These are phyloP conservation scores for Cephalopachus bancanus DNA, from an alignment of 2,797 vertebrate species.

Conservation along the genomic window DNA sequence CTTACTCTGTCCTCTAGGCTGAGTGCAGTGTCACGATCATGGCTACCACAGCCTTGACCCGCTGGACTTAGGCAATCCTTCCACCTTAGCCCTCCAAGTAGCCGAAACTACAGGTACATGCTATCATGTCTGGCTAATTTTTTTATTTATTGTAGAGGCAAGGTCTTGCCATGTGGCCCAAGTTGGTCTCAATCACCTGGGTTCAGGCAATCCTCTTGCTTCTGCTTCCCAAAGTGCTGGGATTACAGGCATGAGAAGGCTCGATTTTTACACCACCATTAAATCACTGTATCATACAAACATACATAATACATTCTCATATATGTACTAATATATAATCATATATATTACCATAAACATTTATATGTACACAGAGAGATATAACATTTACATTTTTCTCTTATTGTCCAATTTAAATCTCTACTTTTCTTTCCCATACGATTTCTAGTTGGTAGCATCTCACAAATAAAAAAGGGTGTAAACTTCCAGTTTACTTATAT, in stretches of 20 bases:
- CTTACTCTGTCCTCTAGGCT: too few relatives aligned
- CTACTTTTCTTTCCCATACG: constrained; percentile 46
- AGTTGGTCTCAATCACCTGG: too few relatives aligned
- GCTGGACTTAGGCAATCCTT: too few relatives aligned
- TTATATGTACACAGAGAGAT: constrained; percentile 3
- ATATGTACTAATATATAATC: neutral
- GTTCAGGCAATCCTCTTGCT: too few relatives aligned
- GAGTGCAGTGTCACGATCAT: too few relatives aligned
- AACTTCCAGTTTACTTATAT: constrained; percentile 30
- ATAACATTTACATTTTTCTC: constrained; percentile 27
- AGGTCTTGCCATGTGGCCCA: too few relatives aligned
- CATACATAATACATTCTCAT: neutral
- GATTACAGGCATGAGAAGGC: neutral
- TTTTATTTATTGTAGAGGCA: too few relatives aligned
- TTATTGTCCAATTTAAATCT: constrained; percentile 31
- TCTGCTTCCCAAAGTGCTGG: too few relatives aligned
- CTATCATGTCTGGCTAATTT: too few relatives aligned
- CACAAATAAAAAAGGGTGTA: constrained; percentile 64
- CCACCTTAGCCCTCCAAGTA: too few relatives aligned
- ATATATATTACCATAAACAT: neutral
- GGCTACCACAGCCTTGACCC: too few relatives aligned
- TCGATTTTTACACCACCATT: constrained; percentile 26
- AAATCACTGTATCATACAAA: neutral
- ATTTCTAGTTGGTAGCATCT: constrained; percentile 39
- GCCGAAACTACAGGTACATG: too few relatives aligned